Percentiles rank a stretch among this genome's conserved stretches.
Evolutionary conservation across 1,140 invertebrate species (phyloP).

Genomic region (Lepidurus arcticus): DNA sequence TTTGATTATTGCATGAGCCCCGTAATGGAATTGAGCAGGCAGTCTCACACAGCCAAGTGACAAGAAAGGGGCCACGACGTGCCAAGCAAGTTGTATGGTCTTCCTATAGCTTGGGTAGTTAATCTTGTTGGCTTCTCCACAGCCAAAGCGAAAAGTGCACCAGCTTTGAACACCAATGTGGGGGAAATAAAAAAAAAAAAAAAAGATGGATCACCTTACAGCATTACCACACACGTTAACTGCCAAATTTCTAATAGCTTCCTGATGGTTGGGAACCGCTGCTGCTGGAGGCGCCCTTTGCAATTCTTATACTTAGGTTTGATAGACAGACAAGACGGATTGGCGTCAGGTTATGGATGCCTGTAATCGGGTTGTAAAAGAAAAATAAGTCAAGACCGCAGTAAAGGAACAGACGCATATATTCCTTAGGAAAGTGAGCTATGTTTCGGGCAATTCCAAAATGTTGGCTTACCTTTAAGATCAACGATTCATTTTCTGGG

Average conservation of each 20-base stretch:
- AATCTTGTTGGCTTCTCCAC: neutral
- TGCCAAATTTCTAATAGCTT: neutral
- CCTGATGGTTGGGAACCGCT: neutral
- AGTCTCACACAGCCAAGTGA: neutral
- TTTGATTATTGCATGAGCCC: neutral
- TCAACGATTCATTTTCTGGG: too few species aligned
- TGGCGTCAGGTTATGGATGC: neutral
- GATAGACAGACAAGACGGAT: neutral
- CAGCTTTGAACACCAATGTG: neutral
- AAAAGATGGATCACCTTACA: neutral
- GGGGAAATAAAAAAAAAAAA: neutral
- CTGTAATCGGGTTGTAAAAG: neutral
- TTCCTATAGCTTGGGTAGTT: neutral
- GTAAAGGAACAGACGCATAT: too few species aligned
- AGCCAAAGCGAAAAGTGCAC: conserved; percentile 18
- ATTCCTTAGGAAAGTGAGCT: too few species aligned
- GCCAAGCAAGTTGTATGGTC: neutral
- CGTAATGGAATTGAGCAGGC: neutral
- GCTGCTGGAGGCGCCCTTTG: neutral
- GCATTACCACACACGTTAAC: neutral
- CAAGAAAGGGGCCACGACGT: conserved; percentile 2
- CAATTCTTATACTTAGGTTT: too few species aligned
- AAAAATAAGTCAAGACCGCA: neutral
- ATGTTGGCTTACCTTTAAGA: too few species aligned
- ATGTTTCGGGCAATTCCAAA: too few species aligned